Percentiles rank a stretch among this genome's conserved stretches.
These are phyloP conservation scores for Parthenolecanium corni DNA, from an alignment of 2,888 invertebrate genomes.

Conservation along the genomic window DNA sequence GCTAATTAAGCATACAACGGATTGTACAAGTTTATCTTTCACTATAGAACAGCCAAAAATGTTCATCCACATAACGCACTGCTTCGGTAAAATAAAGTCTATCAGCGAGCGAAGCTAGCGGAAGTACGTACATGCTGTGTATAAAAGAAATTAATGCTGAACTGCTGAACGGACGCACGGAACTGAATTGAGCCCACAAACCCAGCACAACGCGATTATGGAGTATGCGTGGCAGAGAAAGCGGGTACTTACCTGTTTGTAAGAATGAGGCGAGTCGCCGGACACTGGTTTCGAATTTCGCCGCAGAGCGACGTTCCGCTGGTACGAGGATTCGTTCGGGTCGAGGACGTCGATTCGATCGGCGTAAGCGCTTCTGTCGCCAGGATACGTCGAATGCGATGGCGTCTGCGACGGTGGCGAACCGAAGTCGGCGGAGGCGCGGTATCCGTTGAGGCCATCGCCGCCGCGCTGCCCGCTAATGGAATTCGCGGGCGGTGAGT, in stretches of 20 bases:
- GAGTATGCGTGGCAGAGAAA: too few relatives aligned
- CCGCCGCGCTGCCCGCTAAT: background rate
- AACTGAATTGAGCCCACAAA: too few relatives aligned
- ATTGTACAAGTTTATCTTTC: too few relatives aligned
- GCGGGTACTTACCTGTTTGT: conserved; percentile 36
- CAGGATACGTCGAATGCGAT: background rate
- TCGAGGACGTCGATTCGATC: conserved; percentile 15
- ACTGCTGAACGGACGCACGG: too few relatives aligned
- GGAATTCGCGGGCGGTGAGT: conserved; percentile 1
- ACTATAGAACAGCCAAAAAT: too few relatives aligned
- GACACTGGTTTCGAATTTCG: conserved; percentile 45
- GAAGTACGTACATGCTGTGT: too few relatives aligned
- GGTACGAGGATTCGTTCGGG: background rate
- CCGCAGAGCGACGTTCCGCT: conserved; percentile 37
- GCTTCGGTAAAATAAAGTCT: too few relatives aligned
- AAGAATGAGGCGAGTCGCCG: conserved; percentile 42
- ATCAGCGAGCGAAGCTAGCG: too few relatives aligned
- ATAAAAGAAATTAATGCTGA: too few relatives aligned
- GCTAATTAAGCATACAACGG: too few relatives aligned
- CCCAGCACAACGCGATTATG: too few relatives aligned
- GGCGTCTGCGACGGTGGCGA: background rate
- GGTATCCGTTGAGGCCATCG: conserved; percentile 2
- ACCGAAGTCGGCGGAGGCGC: background rate
- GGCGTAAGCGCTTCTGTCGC: conserved; percentile 5
- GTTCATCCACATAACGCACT: too few relatives aligned